Evolutionary conservation across 2,888 invertebrate genomes (phyloP).

Genomic region (Noctua janthe): DNA sequence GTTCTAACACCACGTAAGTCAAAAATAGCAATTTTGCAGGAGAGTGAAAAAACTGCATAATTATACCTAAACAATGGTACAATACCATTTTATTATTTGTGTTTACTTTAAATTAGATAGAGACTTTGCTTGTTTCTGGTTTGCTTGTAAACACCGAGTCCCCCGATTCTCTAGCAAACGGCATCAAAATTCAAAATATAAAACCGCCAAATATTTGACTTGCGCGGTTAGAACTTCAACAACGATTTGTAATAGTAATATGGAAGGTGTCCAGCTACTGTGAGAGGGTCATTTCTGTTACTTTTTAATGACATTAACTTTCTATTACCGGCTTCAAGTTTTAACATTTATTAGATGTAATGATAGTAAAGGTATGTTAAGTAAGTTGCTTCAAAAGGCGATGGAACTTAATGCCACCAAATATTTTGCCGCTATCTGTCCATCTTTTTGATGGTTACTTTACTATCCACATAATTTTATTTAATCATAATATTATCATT

Average conservation of each 20-base stretch:
- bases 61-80: too few relatives aligned
- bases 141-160: too few relatives aligned
- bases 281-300: constrained; percentile 25
- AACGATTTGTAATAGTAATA: not conserved
- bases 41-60: too few relatives aligned
- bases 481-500: constrained; percentile 43
- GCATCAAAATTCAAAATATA: too few relatives aligned
- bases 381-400: constrained; percentile 41
- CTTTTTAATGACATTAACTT: constrained; percentile 56
- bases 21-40: too few relatives aligned
- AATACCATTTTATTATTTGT: too few relatives aligned
- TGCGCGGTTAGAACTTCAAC: too few relatives aligned
- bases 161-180: too few relatives aligned
- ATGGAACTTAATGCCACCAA: constrained; percentile 47
- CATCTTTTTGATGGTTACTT: constrained; percentile 39
- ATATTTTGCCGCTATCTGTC: constrained; percentile 52
- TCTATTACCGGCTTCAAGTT: constrained; percentile 41
- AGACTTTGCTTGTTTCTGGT: too few relatives aligned
- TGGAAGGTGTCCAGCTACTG: constrained; percentile 9
- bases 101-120: too few relatives aligned
- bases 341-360: constrained; percentile 53
- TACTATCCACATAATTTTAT: constrained; percentile 52
- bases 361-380: constrained; percentile 60
- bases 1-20: too few relatives aligned
- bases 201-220: too few relatives aligned